A percentile compares a stretch with the other conserved stretches of the same genome.
phyloP scores from a whole-genome alignment of 2,797 vertebrate genomes.

The Micropoecilia bifurca region DNA sequence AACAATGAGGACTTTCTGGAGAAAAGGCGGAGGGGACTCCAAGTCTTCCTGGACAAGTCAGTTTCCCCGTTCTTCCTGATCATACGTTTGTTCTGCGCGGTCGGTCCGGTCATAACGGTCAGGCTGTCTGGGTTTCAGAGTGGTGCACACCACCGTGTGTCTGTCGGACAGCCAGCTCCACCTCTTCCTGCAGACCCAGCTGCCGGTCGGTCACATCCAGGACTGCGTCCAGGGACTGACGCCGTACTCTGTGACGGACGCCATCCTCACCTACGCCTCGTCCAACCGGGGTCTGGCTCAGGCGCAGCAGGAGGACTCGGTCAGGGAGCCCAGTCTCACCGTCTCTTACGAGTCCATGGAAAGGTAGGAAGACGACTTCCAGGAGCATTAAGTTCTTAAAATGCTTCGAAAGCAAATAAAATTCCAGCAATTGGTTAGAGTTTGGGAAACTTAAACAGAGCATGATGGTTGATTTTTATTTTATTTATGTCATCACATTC shows the following conservation, averaged over 20 bases:
- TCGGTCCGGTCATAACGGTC: not conserved
- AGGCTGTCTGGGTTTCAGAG: constrained; percentile 70
- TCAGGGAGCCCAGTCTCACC: constrained; percentile 67
- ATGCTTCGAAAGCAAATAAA: too few relatives aligned
- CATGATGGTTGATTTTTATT: not conserved
- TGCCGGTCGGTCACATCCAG: constrained; percentile 90
- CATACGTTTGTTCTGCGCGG: not conserved
- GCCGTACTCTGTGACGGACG: constrained; percentile 87
- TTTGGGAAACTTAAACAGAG: not conserved
- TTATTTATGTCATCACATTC: not conserved
- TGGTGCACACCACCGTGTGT: constrained; percentile 93
- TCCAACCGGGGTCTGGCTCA: constrained; percentile 89
- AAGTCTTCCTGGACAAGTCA: constrained; percentile 92
- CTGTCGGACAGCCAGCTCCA: constrained; percentile 97
- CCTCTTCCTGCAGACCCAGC: constrained; percentile 97
- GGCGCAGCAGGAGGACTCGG: constrained; percentile 81
- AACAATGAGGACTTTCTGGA: constrained; percentile 93
- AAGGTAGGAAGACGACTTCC: constrained; percentile 60
- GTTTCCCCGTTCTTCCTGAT: constrained; percentile 47
- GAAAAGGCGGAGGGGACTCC: constrained; percentile 90
- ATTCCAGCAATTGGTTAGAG: too few relatives aligned
- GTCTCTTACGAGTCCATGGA: constrained; percentile 84
- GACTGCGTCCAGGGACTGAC: constrained; percentile 92
- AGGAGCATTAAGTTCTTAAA: not conserved
- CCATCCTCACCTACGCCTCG: constrained; percentile 92